Base-by-base conservation (phyloP, 1,140 invertebrate species). In the Homalodisca vitripennis region DNA sequence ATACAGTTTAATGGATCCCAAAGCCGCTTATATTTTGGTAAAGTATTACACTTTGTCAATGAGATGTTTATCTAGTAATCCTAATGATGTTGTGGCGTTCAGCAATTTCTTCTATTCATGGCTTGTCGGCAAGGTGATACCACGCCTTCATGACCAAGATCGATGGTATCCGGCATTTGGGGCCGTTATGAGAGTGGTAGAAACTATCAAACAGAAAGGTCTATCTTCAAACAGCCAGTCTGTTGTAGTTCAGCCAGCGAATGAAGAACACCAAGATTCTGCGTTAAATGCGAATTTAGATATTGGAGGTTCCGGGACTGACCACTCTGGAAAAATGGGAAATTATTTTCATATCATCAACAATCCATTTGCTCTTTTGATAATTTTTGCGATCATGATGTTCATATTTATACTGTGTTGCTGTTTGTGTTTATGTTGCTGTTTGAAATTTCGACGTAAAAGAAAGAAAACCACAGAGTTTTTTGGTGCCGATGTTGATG, bases 121-220 rank as follows among this genome's bases (percentile, higher is more conserved):
- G 67, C 63, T 70, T 26, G 30, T 72, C 14, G 32, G 32, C 3
- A 30, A 70, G 62, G 65, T 73, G 12, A 30, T 73, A 1, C 73
- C 73, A 22, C 73, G 71, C 53, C 20, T 74, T 10, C 62, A 69
- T n/a, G 73, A 73, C 51, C 32, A 14, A 2, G 47, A 71, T 13
- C 66, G 63, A 17, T 74, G 69, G 69, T 74, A 73, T 66, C 71
- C 71, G 1, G 73, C 63, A 10, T 73, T 74, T 47, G 73, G 73
- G 24, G 69, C 71, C 3, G 70, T 74, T 1, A 69, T 74, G 68
- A 32, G 73, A 34, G 65, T 74, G 10, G 48, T 74, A 3, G 73
- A 74, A 62, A 73, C 73, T 24, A 73, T 73, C 71, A 71, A 73
- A 26, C 62, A 69, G 48, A 69, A 67, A 67, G 69, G 68, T 65